Evolutionary conservation across 2,888 invertebrate species (phyloP), one percentile per base, ranked within the genome.

Genomic region (Ceratothoa steindachneri): DNA sequence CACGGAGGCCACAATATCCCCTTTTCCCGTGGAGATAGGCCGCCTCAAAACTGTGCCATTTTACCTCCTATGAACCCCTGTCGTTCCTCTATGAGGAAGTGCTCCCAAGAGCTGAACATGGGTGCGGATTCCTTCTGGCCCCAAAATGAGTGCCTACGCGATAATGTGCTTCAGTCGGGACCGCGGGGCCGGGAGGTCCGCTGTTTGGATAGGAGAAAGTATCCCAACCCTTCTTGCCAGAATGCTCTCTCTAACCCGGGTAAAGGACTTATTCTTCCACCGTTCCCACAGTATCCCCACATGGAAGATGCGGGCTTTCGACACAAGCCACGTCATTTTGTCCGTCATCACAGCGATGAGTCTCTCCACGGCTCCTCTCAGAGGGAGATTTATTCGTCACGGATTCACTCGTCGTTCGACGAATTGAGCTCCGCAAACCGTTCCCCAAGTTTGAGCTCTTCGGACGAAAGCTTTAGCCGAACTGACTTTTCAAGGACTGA

Each of bases 361-460:
- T 89, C 89, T 81, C 83, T 90, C 12, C 88, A 87, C 0, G 86
- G 89, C 24, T 87, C 78, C 12, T 74, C 73, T 22, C 73, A 72
- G 51, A 73, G 73, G 55, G 80, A 80, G 30, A 75, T 79, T 1
- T 74, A 79, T 67, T 72, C 80, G 5, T 77, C 80, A 4, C 74
- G 81, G 29, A 80, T 81, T 41, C 90, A 90, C 82, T 92, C 92
- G 4, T 93, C 92, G 1, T 92, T 92, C 0, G 92, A 93, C 83
- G 93, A 93, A 84, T 88, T 92, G 29, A 92, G 91, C 82, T 92
- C 92, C 0, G 86, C 92, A 9, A 92, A 92, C 70, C 90, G 91
- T 81, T 92, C 92, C 5, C 91, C 92, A 0, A 91, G 91, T 82
- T 89, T 92, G 80, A 91, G 91, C 83, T 92, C 92, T 71, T 93